Evolutionary conservation across 2,113 vertebrate species (phyloP), one percentile per base, ranked within the genome.

Genomic region (Gambusia holbrooki): DNA sequence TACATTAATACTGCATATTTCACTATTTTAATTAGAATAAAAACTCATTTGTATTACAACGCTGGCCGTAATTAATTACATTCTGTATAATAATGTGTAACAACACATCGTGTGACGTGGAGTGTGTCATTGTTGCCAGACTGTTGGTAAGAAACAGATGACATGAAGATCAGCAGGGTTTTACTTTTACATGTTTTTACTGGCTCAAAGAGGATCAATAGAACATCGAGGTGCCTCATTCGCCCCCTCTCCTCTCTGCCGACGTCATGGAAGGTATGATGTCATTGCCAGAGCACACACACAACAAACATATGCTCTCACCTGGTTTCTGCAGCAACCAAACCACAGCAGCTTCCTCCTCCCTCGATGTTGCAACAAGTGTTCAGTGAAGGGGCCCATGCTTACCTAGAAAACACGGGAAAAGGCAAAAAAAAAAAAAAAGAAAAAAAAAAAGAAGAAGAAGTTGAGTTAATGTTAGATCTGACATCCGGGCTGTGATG

Each of bases 221-320:
- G 62, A 76, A 29, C 54, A 2, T 19, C 12, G 69, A 42, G 45
- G 70, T 65, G 74, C 79, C 30, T 73, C 37, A 10, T 61, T 66
- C 61, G n/a, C 77, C 82, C 79, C 76, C 74, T 79, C 76, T 70
- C 74, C 74, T 86, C 72, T 32, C 61, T 69, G 70, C 65, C 73
- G 37, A 90, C 92, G 91, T 94, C 93, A 94, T 92, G 94, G 93
- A 95, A 94, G 87, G 84, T 84, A 82, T 93, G 88, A 91, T 85
- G 92, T 93, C 92, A 94, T 80, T 66, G 27, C 77, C 80, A 66
- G 77, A 82, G 82, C 86, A 78, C 84, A 74, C 87, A 79, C 79
- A 76, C 48, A 14, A 67, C 79, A 77, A 14, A 67, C 79, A 77
- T 87, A 84, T 69, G 68, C 76, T 88, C 87, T 94, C 89, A 94